Base-by-base conservation (phyloP, 1,140 invertebrate species). In the Helicoverpa armigera region DNA sequence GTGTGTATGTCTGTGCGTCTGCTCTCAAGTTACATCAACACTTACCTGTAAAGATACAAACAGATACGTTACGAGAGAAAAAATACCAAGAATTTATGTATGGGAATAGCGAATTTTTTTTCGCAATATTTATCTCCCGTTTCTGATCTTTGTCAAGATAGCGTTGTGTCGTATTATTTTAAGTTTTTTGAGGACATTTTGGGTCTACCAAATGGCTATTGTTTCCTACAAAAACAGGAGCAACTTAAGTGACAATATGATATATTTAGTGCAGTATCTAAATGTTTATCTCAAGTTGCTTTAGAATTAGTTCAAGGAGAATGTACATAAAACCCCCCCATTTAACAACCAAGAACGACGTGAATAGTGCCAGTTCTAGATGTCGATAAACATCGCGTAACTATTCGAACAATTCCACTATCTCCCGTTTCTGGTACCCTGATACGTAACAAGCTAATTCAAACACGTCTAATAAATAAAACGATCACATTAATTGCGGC, bases 41-140 rank as follows among this genome's bases (percentile, higher is more conserved):
- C 89, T 90, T 90, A 90, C 89, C 89, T 90, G 89, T 78, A 90
- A 90, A 88, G 86, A 90, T 88, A 86, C 82, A 88, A 87, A 75
- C 54, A 79, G 81, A 87, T 87, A 82, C 51, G 79, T 85, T 86
- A 86, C 80, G 74, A 61, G 31, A 18, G 50, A 80, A 82, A 82
- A 82, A 79, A 77, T 60, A 58, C 70, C 14, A 50, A 10, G 63
- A 67, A 67, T 75, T 75, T 29, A 48, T 75, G n/a, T 35, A 51
- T 51, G 67, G 67, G 48, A 54, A 70, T 53, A 23, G 67, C 48
- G 10, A 53, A n/a, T 70, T 67, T 61, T 60, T 61, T 35, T 65
- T 23, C 18, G 14, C 5, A 31, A n/a, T 48, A 67, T 48, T 10
- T 67, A 60, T 60, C 29, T 60, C 29, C 23, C 58, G 18, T 60